Base-by-base conservation (phyloP, 2,797 vertebrate genomes). In the Pseudopleuronectes americanus region DNA sequence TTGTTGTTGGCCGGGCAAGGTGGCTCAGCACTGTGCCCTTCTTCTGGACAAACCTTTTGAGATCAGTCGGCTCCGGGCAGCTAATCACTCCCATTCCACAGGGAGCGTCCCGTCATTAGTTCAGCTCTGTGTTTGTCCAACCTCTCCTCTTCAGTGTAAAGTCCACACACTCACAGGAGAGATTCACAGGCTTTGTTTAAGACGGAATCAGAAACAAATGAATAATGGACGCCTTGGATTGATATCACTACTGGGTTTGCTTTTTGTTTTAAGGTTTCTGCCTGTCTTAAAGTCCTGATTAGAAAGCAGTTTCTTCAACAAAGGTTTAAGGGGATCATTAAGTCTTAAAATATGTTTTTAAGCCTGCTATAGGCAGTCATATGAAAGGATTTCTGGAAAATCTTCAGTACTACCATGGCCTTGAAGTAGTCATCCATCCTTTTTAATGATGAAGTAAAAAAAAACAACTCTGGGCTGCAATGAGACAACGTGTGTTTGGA, bases 41-140 rank as follows among this genome's bases (percentile, higher is more conserved):
- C 78, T 71, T 78, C 75, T 79, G 68, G 74, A 80, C 81, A 52
- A 85, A 75, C 83, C 81, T 78, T 86, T 90, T 83, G 80, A 89
- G 76, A 85, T 87, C 43, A 4, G 63, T 80, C 48, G 43, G 63
- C 68, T 81, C 22, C 22, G 22, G 69, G 58, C 75, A 61, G 76
- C 78, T 85, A 87, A 87, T 90, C 65, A 68, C 79, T 83, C 33
- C 70, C 67, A 64, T 86, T 79, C 74, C 67, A 71, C 21, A 3
- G 52, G 61, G 71, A 77, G 61, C 60, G 67, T 82, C 83, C 77
- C 17, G 1, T 80, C 79, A 83, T 64, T 53, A 36, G 65, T 59
- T 58, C 68, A 57, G 82, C 77, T 85, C 81, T 76, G 76, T 78
- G 64, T 85, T 69, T 56, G 64, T 81, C 83, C 54, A 21, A 61